Percentiles rank a stretch among this genome's conserved stretches.
Conservation (phyloP, 2,113 vertebrate species). For the Lagenorhynchus albirostris region DNA sequence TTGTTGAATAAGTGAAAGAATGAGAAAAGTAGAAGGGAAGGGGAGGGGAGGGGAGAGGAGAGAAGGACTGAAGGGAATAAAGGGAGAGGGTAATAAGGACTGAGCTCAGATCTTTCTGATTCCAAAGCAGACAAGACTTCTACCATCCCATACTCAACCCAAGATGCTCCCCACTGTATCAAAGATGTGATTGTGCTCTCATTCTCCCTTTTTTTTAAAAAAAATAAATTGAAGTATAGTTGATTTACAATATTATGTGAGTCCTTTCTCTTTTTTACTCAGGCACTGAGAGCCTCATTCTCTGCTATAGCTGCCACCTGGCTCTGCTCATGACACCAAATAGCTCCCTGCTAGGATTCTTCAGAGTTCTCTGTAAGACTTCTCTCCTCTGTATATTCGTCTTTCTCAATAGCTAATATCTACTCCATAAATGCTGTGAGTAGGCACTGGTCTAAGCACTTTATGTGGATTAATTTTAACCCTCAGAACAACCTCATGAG, state of each 20-base stretch:
- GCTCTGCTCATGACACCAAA: neutral
- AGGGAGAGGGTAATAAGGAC: neutral
- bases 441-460: neutral
- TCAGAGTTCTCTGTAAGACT: neutral
- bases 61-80: neutral
- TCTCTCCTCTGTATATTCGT: neutral
- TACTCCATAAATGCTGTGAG: neutral
- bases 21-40: neutral
- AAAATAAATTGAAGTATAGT: neutral
- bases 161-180: neutral
- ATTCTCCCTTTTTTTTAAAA: neutral
- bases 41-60: neutral
- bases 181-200: neutral
- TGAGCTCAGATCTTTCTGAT: neutral
- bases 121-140: neutral
- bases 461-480: neutral
- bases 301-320: neutral
- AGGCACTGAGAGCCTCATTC: neutral
- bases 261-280: neutral
- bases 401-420: neutral
- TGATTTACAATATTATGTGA: neutral
- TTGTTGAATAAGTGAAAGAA: neutral
- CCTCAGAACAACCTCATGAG: neutral
- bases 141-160: neutral
- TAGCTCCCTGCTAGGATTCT: neutral